These are phyloP conservation scores for Atractosteus spatula DNA, from an alignment of 2,113 vertebrate genomes.

Conservation along the genomic window DNA sequence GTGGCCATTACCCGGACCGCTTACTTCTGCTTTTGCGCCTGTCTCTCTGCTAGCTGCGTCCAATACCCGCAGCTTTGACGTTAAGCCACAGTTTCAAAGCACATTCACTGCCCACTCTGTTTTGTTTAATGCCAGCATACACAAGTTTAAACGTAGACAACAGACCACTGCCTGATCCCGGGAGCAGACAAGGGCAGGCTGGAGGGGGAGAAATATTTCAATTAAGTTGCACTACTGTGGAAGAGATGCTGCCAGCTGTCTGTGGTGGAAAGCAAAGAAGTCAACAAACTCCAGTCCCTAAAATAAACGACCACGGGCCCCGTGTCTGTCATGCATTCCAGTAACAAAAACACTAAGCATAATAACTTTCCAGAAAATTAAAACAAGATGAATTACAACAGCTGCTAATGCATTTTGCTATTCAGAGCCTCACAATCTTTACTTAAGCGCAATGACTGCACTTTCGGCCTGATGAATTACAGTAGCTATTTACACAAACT, in stretches of 20 bases:
- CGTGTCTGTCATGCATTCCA: conserved; percentile 42
- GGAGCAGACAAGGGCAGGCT: background rate
- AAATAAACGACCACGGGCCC: conserved; percentile 34
- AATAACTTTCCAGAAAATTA: conserved; percentile 59
- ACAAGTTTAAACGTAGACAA: no score
- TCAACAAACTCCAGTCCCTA: conserved; percentile 28
- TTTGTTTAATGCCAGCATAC: background rate
- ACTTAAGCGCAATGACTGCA: background rate
- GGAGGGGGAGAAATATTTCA: conserved; percentile 44
- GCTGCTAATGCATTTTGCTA: conserved; percentile 34
- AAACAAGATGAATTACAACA: conserved; percentile 57
- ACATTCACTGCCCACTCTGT: no score
- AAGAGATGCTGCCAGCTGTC: conserved; percentile 49
- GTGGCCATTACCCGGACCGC: no score
- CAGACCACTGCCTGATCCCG: no score
- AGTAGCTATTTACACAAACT: background rate
- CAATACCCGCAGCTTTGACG: no score
- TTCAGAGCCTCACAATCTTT: background rate
- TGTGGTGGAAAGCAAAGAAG: conserved; percentile 53
- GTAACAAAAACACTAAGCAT: conserved; percentile 45
- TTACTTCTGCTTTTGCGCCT: no score
- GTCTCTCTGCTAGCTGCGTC: no score
- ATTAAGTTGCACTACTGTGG: conserved; percentile 44
- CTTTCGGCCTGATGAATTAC: conserved; percentile 9
- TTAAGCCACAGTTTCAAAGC: no score